phyloP scores from a whole-genome alignment of 2,888 invertebrate species.

The Oligia fasciuncula region DNA sequence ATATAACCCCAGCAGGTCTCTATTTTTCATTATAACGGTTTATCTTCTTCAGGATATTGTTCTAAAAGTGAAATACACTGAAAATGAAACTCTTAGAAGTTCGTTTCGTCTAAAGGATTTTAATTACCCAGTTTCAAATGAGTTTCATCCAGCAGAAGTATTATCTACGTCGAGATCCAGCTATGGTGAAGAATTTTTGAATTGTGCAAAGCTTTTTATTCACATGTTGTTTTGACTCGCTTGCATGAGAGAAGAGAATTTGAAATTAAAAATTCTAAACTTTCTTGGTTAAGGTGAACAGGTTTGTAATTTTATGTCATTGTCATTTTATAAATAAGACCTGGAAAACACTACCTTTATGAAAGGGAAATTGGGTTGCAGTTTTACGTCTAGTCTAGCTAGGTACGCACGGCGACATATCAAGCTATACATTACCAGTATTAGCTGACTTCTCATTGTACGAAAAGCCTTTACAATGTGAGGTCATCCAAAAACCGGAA shows the following conservation, averaged over 20 bases:
- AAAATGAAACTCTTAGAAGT: constrained; percentile 42
- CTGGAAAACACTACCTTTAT: not conserved
- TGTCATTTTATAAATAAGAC: not conserved
- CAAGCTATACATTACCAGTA: not conserved
- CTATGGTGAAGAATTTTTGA: constrained; percentile 37
- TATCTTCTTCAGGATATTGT: constrained; percentile 38
- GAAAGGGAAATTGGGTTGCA: not conserved
- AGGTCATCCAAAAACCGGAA: too few species aligned
- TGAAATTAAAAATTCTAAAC: constrained; percentile 53
- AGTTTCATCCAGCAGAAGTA: constrained; percentile 45
- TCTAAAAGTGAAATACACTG: constrained; percentile 46
- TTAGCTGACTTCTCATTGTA: not conserved
- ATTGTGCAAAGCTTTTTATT: constrained; percentile 43
- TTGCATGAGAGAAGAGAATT: constrained; percentile 32
- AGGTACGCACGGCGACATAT: not conserved
- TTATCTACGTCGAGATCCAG: constrained; percentile 42
- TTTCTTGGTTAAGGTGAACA: constrained; percentile 23
- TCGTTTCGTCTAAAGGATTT: constrained; percentile 51
- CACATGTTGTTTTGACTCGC: constrained; percentile 37
- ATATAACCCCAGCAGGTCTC: constrained; percentile 11
- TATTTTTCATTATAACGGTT: constrained; percentile 15
- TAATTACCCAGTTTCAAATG: constrained; percentile 57
- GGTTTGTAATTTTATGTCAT: constrained; percentile 16
- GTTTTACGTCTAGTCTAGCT: not conserved
- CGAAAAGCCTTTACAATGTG: too few species aligned